Conservation (phyloP, 2,113 vertebrate genomes). For the Bos javanicus region DNA sequence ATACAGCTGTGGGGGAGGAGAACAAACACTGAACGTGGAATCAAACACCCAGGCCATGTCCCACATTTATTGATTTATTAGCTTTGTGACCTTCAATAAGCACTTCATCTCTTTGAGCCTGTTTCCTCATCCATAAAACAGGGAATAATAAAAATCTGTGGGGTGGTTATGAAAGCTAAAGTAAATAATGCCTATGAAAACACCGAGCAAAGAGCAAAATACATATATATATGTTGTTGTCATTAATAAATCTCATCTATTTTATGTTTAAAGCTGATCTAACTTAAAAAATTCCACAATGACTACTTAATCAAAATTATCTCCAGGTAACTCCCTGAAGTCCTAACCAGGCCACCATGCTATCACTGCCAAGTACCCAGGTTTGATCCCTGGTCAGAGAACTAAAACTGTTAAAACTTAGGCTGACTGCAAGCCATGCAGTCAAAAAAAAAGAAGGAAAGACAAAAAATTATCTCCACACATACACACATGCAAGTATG, state of each 20-base stretch:
- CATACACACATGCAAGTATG: not conserved
- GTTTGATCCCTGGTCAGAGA: not conserved
- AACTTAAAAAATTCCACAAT: not conserved
- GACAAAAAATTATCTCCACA: not conserved
- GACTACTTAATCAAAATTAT: not conserved
- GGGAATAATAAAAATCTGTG: not conserved
- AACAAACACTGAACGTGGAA: not conserved
- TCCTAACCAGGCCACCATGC: not conserved
- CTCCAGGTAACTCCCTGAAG: not conserved
- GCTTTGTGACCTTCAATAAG: not conserved
- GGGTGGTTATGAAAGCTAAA: not conserved
- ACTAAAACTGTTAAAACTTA: not conserved
- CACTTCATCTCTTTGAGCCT: not conserved
- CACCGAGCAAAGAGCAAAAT: not conserved
- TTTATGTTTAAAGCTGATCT: not conserved
- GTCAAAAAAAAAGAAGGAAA: not conserved
- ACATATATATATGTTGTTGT: not conserved
- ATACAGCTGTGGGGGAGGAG: not conserved
- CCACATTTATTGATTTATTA: not conserved
- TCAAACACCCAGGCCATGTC: not conserved
- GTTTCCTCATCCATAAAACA: constrained; percentile 25
- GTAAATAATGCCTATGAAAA: constrained; percentile 30
- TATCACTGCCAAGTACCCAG: not conserved
- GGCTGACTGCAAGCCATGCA: not conserved
- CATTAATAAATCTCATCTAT: not conserved